A percentile compares a stretch with the other conserved stretches of the same genome.
Evolutionary conservation across 1,140 invertebrate genomes (phyloP).

Genomic region (Sitobion miscanthi): DNA sequence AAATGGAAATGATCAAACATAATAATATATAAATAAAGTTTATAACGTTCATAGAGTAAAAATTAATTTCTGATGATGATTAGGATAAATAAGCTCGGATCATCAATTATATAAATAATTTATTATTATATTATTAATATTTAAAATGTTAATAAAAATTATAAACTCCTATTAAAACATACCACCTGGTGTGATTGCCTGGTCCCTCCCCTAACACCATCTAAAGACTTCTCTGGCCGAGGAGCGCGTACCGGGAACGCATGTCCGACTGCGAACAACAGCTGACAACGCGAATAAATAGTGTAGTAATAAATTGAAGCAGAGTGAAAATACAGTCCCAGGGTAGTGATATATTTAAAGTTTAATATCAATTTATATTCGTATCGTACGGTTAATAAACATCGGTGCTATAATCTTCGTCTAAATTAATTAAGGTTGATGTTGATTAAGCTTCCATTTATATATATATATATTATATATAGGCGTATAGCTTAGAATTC

Average conservation of each 20-base stretch:
- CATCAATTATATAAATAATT: not conserved
- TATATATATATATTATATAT: too few relatives aligned
- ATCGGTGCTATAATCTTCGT: constrained; percentile 15
- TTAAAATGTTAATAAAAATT: not conserved
- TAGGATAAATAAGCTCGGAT: not conserved
- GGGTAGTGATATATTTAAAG: constrained; percentile 16
- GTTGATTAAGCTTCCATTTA: not conserved
- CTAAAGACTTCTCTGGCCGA: not conserved
- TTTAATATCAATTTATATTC: constrained; percentile 19
- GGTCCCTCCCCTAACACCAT: not conserved
- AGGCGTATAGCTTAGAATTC: not conserved
- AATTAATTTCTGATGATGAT: not conserved
- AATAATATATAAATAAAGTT: too few relatives aligned
- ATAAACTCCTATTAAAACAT: not conserved
- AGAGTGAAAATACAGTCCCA: not conserved
- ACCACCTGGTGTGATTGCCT: too few relatives aligned
- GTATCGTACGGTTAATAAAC: not conserved
- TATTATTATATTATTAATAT: not conserved
- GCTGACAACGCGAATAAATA: not conserved
- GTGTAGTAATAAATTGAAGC: constrained; percentile 4
- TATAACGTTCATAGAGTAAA: not conserved
- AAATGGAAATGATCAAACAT: too few relatives aligned
- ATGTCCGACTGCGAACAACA: not conserved
- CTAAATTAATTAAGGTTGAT: constrained; percentile 16
- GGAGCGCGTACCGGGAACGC: not conserved